These are phyloP conservation scores for Zaprionus ornatus DNA, from an alignment of 1,140 invertebrate genomes.

Conservation along the genomic window DNA sequence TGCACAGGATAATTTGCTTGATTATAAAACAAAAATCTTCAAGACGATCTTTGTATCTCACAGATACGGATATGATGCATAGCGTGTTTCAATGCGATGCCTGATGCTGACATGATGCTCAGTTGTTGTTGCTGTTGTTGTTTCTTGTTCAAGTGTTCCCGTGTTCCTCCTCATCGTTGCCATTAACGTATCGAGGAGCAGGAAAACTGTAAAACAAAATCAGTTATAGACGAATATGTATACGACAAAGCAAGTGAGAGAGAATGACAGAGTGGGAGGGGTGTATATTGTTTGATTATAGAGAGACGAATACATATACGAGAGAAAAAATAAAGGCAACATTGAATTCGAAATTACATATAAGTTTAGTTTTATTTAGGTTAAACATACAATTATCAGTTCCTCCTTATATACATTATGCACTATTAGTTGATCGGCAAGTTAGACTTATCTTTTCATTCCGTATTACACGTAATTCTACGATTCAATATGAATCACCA, in stretches of 20 bases:
- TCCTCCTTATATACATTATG: slow-evolving; percentile 51
- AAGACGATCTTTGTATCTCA: slow-evolving; percentile 3
- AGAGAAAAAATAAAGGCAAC: slow-evolving; percentile 71
- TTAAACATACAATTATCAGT: slow-evolving; percentile 66
- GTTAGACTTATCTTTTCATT: neutral
- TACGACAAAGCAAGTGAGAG: slow-evolving; percentile 41
- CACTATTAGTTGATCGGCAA: neutral
- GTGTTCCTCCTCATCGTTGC: slow-evolving; percentile 77
- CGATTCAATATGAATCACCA: slow-evolving; percentile 56
- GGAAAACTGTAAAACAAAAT: slow-evolving; percentile 82
- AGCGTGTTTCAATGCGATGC: slow-evolving; percentile 24
- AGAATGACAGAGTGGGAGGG: neutral
- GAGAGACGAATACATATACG: slow-evolving; percentile 14
- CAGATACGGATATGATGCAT: slow-evolving; percentile 16
- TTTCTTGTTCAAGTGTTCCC: slow-evolving; percentile 60
- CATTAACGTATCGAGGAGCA: slow-evolving; percentile 80
- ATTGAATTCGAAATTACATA: slow-evolving; percentile 62
- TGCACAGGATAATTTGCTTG: slow-evolving; percentile 26
- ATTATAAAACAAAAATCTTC: slow-evolving; percentile 33
- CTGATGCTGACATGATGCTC: slow-evolving; percentile 3
- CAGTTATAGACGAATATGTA: slow-evolving; percentile 68
- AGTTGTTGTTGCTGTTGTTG: slow-evolving; percentile 24
- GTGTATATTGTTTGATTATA: slow-evolving; percentile 23
- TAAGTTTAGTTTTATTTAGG: slow-evolving; percentile 65
- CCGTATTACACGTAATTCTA: slow-evolving; percentile 11